These are phyloP conservation scores for Telenomus remus DNA, from an alignment of 1,140 invertebrate genomes.

Conservation along the genomic window DNA sequence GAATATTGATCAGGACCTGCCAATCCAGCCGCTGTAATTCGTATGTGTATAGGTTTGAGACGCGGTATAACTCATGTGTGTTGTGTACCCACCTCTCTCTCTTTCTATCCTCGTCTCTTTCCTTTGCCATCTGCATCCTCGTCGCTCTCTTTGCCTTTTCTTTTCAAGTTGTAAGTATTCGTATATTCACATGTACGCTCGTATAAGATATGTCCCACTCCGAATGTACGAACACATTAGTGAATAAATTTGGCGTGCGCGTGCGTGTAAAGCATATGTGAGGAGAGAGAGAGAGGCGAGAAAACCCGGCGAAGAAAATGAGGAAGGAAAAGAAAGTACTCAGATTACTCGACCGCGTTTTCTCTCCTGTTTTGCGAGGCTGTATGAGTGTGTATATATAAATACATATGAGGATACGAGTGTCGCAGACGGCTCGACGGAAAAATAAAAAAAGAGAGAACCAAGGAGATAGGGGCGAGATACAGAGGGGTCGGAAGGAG, in stretches of 20 bases:
- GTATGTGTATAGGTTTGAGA: constrained; percentile 62
- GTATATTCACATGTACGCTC: constrained; percentile 43
- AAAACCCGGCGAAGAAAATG: constrained; percentile 53
- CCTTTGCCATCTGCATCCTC: background rate
- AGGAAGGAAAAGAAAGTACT: constrained; percentile 49
- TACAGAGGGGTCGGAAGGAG: constrained; percentile 27
- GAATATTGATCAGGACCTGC: constrained; percentile 75
- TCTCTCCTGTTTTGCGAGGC: constrained; percentile 1
- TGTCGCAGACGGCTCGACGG: constrained; percentile 53
- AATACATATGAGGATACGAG: constrained; percentile 43
- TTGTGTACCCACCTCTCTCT: constrained; percentile 27
- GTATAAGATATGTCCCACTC: constrained; percentile 48
- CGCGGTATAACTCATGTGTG: constrained; percentile 49
- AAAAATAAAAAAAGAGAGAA: constrained; percentile 40
- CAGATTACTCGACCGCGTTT: constrained; percentile 46
- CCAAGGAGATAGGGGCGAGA: constrained; percentile 24
- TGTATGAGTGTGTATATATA: constrained; percentile 25
- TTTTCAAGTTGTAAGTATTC: constrained; percentile 46
- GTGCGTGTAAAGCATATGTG: constrained; percentile 50
- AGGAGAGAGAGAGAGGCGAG: constrained; percentile 37
- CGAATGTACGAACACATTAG: constrained; percentile 46
- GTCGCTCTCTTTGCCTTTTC: constrained; percentile 25
- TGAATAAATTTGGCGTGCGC: constrained; percentile 36
- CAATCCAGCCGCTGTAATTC: constrained; percentile 73
- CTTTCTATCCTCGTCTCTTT: constrained; percentile 34